phyloP scores from a whole-genome alignment of 2,888 invertebrate species.

The Brachylomia viminalis region DNA sequence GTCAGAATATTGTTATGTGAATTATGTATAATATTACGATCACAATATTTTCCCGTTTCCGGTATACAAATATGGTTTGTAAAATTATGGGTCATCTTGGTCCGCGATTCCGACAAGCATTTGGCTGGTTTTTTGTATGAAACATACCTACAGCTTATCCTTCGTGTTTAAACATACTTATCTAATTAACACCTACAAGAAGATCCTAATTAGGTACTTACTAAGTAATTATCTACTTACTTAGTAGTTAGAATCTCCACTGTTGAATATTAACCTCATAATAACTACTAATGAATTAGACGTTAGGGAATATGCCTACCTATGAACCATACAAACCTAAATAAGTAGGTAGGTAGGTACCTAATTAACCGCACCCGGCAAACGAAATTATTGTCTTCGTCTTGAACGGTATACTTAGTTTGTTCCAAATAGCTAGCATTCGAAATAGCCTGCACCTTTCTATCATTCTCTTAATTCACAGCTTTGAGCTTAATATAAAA shows the following conservation, averaged over 20 bases:
- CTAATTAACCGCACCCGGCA: constrained; percentile 8
- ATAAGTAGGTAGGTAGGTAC: not conserved
- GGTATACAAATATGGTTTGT: too few species aligned
- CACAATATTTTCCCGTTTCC: too few species aligned
- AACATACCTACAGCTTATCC: not conserved
- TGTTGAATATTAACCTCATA: constrained; percentile 11
- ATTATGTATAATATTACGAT: too few species aligned
- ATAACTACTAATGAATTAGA: constrained; percentile 23
- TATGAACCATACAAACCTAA: not conserved
- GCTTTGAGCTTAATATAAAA: not conserved
- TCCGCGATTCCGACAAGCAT: too few species aligned
- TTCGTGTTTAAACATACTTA: not conserved
- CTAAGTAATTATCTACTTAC: constrained; percentile 6
- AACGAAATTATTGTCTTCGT: not conserved
- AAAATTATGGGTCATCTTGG: too few species aligned
- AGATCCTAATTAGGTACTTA: not conserved
- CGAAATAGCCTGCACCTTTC: not conserved
- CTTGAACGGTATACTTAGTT: not conserved
- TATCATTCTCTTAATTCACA: constrained; percentile 11
- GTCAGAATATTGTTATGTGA: too few species aligned
- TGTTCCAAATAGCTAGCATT: not conserved
- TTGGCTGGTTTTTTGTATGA: not conserved
- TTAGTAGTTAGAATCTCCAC: constrained; percentile 10
- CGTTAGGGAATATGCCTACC: constrained; percentile 10
- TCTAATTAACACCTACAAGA: constrained; percentile 9